Conservation (phyloP, 2,888 invertebrate species). For the Vesta saturnalis region DNA sequence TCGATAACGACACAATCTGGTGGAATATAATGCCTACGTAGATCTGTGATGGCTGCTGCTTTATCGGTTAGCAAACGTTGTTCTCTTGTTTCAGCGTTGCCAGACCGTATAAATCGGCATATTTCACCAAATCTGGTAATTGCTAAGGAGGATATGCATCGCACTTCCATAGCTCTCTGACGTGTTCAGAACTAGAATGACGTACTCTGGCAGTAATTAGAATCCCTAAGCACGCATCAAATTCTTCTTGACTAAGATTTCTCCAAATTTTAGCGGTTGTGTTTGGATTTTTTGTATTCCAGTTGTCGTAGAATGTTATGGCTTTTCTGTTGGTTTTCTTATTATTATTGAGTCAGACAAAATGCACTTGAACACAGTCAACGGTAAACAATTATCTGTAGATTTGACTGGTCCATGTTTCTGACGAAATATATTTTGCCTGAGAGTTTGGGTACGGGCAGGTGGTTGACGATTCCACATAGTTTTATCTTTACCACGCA, state of each 20-base stretch:
- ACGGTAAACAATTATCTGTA: not conserved
- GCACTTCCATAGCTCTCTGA: conserved; percentile 16
- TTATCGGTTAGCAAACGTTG: not conserved
- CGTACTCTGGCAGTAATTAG: conserved; percentile 7
- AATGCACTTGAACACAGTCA: conserved; percentile 15
- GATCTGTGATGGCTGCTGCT: not conserved
- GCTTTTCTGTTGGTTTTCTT: conserved; percentile 20
- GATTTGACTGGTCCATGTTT: too few relatives aligned
- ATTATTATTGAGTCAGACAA: conserved; percentile 12
- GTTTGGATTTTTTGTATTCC: conserved; percentile 2
- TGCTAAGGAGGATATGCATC: conserved; percentile 17
- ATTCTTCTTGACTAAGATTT: conserved; percentile 13
- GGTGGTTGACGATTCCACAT: too few relatives aligned
- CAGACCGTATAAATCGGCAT: not conserved
- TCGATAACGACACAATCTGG: not conserved
- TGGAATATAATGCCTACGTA: not conserved
- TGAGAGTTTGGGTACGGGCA: too few relatives aligned
- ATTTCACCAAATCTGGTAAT: conserved; percentile 6
- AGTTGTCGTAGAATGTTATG: conserved; percentile 9
- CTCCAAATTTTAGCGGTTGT: not conserved
- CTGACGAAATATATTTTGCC: too few relatives aligned
- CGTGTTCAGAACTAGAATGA: conserved; percentile 11
- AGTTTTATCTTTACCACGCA: too few relatives aligned
- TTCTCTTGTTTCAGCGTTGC: not conserved
- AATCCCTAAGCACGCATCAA: conserved; percentile 11